Conservation (phyloP, 92 coral and sea anemone species). For the Nematostella vectensis region DNA sequence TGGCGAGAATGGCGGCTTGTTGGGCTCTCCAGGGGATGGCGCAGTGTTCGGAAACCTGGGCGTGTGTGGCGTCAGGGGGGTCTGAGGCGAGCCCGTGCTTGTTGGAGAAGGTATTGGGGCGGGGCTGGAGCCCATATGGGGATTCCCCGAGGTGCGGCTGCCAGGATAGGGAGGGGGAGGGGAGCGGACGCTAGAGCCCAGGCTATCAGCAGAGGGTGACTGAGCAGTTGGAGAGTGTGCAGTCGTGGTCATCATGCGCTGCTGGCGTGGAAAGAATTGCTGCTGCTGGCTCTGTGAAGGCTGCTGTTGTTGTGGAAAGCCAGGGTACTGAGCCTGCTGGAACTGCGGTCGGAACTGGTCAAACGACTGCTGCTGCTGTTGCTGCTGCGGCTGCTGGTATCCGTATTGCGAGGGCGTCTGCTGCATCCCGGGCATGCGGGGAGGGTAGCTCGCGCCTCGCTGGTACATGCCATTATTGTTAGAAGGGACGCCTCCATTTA, state of each 20-base stretch:
- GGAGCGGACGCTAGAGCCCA: conserved; percentile 78
- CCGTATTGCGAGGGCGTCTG: conserved; percentile 46
- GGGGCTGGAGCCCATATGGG: conserved; percentile 51
- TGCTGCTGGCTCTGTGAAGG: conserved; percentile 21
- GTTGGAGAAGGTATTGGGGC: conserved; percentile 92
- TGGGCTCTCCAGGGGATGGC: conserved; percentile 93
- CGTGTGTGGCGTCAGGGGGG: conserved; percentile 88
- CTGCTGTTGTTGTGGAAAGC: conserved; percentile 49
- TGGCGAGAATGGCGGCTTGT: conserved; percentile 93
- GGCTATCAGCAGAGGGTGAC: conserved; percentile 81
- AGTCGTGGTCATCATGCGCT: conserved; percentile 50
- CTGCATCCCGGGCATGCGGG: conserved; percentile 36
- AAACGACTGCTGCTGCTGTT: conserved; percentile 53
- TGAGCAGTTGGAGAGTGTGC: conserved; percentile 73
- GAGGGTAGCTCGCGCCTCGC: conserved; percentile 43
- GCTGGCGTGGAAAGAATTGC: conserved; percentile 58
- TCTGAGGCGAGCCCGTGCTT: conserved; percentile 88
- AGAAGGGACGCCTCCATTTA: conserved; percentile 42
- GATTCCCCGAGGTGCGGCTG: conserved; percentile 28
- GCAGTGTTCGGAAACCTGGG: conserved; percentile 70
- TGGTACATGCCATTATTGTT: conserved; percentile 65
- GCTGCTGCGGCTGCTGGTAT: conserved; percentile 45
- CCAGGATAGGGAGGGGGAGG: conserved; percentile 97
- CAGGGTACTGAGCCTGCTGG: conserved; percentile 67
- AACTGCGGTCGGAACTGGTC: conserved; percentile 62